Evolutionary conservation across 2,888 invertebrate species (phyloP).

Genomic region (Nymphalis c-album): DNA sequence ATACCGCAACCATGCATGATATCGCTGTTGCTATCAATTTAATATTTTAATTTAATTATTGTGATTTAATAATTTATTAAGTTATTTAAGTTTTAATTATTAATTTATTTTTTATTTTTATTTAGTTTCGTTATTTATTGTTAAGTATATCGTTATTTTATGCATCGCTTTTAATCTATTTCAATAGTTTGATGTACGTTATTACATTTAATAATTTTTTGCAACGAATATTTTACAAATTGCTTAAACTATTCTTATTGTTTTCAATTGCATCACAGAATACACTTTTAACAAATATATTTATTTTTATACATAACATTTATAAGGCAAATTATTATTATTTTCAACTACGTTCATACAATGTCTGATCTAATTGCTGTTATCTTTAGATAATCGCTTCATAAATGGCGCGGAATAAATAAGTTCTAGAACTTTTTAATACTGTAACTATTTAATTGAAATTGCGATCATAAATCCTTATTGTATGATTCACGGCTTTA

Average conservation of each 20-base stretch:
- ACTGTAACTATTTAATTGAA: constrained; percentile 18
- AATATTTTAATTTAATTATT: constrained; percentile 1
- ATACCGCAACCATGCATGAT: not conserved
- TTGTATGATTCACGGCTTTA: constrained; percentile 19
- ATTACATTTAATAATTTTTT: not conserved
- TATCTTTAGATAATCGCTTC: constrained; percentile 6
- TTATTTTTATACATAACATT: not conserved
- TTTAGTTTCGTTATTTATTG: not conserved
- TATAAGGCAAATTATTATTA: not conserved
- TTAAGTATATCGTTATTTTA: not conserved
- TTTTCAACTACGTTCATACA: too few relatives aligned
- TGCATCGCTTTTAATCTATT: not conserved
- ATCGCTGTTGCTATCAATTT: constrained; percentile 12
- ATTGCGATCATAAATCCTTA: constrained; percentile 15
- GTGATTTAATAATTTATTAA: not conserved
- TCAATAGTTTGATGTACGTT: not conserved
- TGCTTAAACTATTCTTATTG: too few relatives aligned
- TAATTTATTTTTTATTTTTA: not conserved
- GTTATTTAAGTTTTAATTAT: not conserved
- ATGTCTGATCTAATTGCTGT: not conserved
- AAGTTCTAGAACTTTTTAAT: constrained; percentile 28
- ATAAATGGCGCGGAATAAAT: constrained; percentile 11
- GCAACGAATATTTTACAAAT: too few relatives aligned
- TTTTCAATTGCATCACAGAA: not conserved
- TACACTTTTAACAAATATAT: not conserved